These are phyloP conservation scores for Scyliorhinus canicula DNA, from an alignment of 2,797 vertebrate genomes.

Conservation along the genomic window DNA sequence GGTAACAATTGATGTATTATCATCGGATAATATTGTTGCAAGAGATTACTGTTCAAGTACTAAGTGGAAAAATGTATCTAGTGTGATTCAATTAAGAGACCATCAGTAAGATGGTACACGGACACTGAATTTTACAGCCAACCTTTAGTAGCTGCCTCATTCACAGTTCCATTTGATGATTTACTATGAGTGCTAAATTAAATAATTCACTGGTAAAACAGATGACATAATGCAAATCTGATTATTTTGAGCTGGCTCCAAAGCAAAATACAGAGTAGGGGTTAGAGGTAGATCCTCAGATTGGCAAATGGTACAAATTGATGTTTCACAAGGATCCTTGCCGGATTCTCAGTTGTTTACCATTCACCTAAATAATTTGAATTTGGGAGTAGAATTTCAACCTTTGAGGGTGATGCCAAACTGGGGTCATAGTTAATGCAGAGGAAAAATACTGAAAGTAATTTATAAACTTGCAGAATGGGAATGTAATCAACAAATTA, in stretches of 20 bases:
- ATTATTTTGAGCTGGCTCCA: background rate
- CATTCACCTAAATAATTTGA: background rate
- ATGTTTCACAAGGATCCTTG: background rate
- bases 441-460: background rate
- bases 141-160: background rate
- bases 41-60: background rate
- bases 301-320: background rate
- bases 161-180: background rate
- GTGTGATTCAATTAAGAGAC: background rate
- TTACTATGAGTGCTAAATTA: background rate
- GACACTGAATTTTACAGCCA: background rate
- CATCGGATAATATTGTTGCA: background rate
- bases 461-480: background rate
- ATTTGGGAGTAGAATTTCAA: background rate
- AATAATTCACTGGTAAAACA: background rate
- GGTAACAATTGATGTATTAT: constrained; percentile 3
- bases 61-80: background rate
- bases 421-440: background rate
- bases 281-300: background rate
- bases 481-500: background rate
- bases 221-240: background rate
- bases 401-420: background rate
- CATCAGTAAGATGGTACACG: background rate
- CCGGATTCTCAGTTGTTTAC: background rate
- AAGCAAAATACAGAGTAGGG: background rate